phyloP scores from a whole-genome alignment of 1,140 invertebrate species.

The Drosophila willistoni region DNA sequence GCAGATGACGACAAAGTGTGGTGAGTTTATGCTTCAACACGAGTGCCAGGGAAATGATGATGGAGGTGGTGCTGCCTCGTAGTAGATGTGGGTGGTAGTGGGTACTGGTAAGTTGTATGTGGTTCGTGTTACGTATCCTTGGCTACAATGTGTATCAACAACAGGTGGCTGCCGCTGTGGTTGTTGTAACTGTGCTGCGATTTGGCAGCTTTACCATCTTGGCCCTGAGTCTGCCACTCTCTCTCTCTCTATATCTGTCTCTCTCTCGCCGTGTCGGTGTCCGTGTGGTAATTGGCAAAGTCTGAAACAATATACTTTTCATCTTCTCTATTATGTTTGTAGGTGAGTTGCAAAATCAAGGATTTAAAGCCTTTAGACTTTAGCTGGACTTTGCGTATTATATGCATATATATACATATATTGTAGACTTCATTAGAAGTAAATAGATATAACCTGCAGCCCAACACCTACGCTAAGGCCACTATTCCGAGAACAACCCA shows the following conservation, averaged over 20 bases:
- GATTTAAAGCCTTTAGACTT: slow-evolving; percentile 9
- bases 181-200: slow-evolving; percentile 45
- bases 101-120: background rate
- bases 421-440: background rate
- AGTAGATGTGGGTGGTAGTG: slow-evolving; percentile 5
- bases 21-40: slow-evolving; percentile 59
- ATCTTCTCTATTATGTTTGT: slow-evolving; percentile 10
- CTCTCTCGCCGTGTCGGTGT: background rate
- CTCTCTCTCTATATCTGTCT: background rate
- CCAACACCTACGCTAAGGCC: background rate
- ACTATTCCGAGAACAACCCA: background rate
- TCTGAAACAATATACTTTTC: slow-evolving; percentile 5
- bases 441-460: background rate
- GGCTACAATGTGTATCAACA: slow-evolving; percentile 38
- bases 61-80: slow-evolving; percentile 14
- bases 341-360: background rate
- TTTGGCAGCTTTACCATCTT: slow-evolving; percentile 25
- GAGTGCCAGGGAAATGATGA: slow-evolving; percentile 2
- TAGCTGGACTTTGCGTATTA: background rate
- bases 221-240: background rate
- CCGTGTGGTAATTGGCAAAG: slow-evolving; percentile 17
- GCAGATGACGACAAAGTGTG: slow-evolving; percentile 64
- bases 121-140: slow-evolving; percentile 9
- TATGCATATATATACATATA: background rate
- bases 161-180: slow-evolving; percentile 61